Percentiles rank a stretch among this genome's conserved stretches.
Conservation (phyloP, 2,113 vertebrate species). For the Cochlearius cochlearius region DNA sequence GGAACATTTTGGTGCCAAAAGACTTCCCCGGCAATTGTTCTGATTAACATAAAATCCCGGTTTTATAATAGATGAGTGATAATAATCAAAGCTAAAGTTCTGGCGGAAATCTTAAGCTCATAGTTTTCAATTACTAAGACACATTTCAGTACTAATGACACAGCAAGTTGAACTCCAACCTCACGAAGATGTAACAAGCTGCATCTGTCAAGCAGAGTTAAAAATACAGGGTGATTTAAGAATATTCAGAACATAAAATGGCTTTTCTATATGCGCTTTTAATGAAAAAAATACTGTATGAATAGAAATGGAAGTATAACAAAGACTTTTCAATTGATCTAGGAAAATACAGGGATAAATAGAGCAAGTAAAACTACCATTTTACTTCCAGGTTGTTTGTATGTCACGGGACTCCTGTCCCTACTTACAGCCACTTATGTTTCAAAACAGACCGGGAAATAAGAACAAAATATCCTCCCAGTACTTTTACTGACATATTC, state of each 20-base stretch:
- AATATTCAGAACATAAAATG: not conserved
- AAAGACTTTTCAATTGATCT: slow-evolving; percentile 36
- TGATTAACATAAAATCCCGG: not conserved
- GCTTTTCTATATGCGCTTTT: slow-evolving; percentile 57
- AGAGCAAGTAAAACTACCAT: not conserved
- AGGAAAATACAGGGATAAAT: slow-evolving; percentile 45
- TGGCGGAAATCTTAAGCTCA: not conserved
- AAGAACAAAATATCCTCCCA: slow-evolving; percentile 1
- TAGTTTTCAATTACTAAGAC: not conserved
- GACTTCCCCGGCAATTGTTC: not conserved
- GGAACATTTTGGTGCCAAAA: not conserved
- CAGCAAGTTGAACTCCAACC: not conserved
- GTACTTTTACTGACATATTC: not conserved
- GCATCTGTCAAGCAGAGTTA: not conserved
- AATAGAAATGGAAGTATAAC: slow-evolving; percentile 73
- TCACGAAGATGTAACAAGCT: not conserved
- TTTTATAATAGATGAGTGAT: not conserved
- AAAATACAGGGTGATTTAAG: not conserved
- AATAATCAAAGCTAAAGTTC: not conserved
- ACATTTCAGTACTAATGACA: not conserved
- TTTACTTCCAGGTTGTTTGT: slow-evolving; percentile 5
- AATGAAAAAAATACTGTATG: slow-evolving; percentile 76
- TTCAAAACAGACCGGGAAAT: slow-evolving; percentile 27
- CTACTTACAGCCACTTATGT: not conserved
- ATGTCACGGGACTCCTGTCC: not conserved